Conservation (phyloP, 2,797 vertebrate species). For the Neomorphus geoffroyi region DNA sequence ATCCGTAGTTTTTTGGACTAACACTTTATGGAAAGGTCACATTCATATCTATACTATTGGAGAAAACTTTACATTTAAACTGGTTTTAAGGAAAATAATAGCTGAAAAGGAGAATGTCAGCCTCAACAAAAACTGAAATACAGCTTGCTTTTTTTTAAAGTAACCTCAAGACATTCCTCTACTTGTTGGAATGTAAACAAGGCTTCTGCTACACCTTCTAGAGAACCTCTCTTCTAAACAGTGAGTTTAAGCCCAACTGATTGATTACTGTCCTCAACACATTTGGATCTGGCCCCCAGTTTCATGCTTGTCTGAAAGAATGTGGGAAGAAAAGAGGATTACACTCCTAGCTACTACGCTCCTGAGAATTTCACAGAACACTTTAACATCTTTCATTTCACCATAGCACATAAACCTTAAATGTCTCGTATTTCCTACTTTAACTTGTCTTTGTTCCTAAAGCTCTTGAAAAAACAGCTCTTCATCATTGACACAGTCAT, state of each 20-base stretch:
- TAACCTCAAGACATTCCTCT: not conserved
- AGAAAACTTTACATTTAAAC: not conserved
- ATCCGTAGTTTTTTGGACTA: not conserved
- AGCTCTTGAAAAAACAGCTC: not conserved
- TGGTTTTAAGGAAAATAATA: not conserved
- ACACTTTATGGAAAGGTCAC: not conserved
- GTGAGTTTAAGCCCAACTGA: not conserved
- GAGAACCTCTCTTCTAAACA: not conserved
- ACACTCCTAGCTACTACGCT: not conserved
- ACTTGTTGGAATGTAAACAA: not conserved
- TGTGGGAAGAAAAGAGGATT: not conserved
- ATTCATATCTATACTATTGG: not conserved
- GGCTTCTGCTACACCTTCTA: not conserved
- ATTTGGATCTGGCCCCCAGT: not conserved
- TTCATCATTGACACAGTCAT: not conserved
- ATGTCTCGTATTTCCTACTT: not conserved
- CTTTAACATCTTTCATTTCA: not conserved
- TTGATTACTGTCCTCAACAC: not conserved
- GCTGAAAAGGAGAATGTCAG: not conserved
- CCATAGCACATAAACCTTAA: not conserved
- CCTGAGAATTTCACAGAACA: not conserved
- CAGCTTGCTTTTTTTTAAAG: rapidly evolving
- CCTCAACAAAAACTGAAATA: not conserved
- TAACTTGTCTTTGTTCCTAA: not conserved
- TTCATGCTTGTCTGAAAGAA: not conserved